Evolutionary conservation across 2,888 invertebrate genomes (phyloP), one percentile per base, ranked within the genome.

Genomic region (Alentia gelatinosa): DNA sequence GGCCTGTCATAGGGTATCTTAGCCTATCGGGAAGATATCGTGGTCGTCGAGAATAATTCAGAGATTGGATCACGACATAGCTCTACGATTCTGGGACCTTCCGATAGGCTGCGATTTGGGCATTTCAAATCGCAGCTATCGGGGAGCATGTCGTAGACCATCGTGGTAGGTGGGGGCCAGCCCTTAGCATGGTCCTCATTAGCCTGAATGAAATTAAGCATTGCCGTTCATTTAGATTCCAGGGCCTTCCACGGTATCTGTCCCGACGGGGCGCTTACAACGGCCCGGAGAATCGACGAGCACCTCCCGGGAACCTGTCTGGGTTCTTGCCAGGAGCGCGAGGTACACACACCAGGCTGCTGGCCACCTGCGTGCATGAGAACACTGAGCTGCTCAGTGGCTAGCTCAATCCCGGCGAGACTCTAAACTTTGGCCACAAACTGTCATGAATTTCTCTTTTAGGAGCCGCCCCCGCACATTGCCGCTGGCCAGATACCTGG

Each of bases 191-290:
- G n/a, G 12, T 39, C 4, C 12, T 39, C 39, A 39, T 79, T 39
- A 79, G 79, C 79, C 4, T 1, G 19, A 37, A 35, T n/a, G n/a
- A 39, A 37, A 79, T 79, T 35, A 79, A 39, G 79, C 39, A 37
- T 79, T 37, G 7, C 19, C 4, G 79, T 79, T 79, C 79, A 79
- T 79, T 79, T 79, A n/a, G 79, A 79, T 79, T 35, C 79, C 0
- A 26, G n/a, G 3, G 37, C 39, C 26, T 5, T 15, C 79, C 1
- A 23, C 37, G 79, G 23, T 3, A 4, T 63, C 63, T n/a, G 37
- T 79, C 79, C 79, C 79, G 1, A n/a, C 12, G 19, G 79, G 23
- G 4, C 79, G 39, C 79, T 79, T 79, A 35, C 12, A 0, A 30
- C 33, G 74, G 74, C n/a, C 74, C 74, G 12, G 7, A 26, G 37